A percentile compares a stretch with the other conserved stretches of the same genome.
Conservation (phyloP, 2,113 vertebrate genomes). For the Elephantulus edwardii region DNA sequence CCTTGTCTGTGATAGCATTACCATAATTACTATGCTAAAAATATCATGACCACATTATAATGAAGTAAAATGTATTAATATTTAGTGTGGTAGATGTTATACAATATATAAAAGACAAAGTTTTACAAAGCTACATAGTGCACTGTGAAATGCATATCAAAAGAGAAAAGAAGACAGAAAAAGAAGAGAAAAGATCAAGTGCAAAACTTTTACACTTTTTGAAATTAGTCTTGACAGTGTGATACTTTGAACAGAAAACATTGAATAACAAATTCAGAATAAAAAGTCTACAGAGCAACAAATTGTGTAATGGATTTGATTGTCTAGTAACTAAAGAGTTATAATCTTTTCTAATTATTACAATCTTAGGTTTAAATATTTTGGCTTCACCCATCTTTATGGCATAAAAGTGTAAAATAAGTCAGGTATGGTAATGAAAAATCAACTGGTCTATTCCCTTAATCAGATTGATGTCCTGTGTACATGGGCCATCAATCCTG, state of each 20-base stretch:
- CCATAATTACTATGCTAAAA: conserved; percentile 50
- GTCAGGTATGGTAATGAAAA: background rate
- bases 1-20: conserved; percentile 15
- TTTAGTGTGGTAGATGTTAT: background rate
- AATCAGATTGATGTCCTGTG: background rate
- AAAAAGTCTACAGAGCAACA: background rate
- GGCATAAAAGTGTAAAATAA: background rate
- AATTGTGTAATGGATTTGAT: background rate
- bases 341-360: background rate
- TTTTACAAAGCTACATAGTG: background rate
- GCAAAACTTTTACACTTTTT: background rate
- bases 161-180: background rate
- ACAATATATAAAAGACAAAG: conserved; percentile 8
- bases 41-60: background rate
- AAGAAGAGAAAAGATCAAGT: background rate
- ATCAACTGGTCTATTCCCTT: background rate
- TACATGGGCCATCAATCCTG: background rate
- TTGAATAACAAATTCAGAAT: background rate
- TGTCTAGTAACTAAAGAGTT: no score
- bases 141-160: background rate
- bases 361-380: background rate
- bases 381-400: background rate
- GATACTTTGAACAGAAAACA: background rate
- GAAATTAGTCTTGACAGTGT: background rate
- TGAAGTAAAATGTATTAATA: conserved; percentile 52